These are phyloP conservation scores for Seriola quinqueradiata DNA, from an alignment of 2,113 vertebrate species.

Conservation along the genomic window DNA sequence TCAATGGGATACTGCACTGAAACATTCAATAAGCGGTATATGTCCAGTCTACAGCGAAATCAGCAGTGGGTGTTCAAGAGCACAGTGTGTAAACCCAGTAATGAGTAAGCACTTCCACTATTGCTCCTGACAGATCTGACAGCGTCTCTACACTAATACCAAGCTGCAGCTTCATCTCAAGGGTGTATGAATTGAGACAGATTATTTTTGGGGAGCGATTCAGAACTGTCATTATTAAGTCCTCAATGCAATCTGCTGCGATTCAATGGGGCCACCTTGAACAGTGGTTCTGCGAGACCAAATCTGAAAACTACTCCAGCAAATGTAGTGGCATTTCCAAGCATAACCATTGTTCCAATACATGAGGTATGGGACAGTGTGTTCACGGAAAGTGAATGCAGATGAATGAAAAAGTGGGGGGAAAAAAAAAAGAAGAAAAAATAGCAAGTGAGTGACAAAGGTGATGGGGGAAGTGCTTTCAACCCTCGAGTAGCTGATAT, in stretches of 20 bases:
- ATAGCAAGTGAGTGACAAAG: conserved; percentile 28
- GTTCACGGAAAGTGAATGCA: neutral
- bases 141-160: conserved; percentile 62
- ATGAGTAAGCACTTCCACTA: conserved; percentile 75
- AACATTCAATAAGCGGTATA: conserved; percentile 40
- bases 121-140: conserved; percentile 73
- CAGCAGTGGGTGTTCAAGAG: conserved; percentile 42
- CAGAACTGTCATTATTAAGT: conserved; percentile 68
- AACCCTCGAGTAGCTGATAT: conserved; percentile 49
- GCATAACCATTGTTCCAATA: neutral
- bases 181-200: conserved; percentile 71
- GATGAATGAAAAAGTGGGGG: neutral
- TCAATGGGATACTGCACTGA: conserved; percentile 21
- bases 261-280: conserved; percentile 30
- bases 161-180: conserved; percentile 66
- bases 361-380: neutral
- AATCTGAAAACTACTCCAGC: conserved; percentile 9
- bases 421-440: conserved; percentile 8
- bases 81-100: conserved; percentile 56
- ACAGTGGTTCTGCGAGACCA: conserved; percentile 25
- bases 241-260: conserved; percentile 61
- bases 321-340: conserved; percentile 14
- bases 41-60: conserved; percentile 53
- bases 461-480: conserved; percentile 37
- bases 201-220: conserved; percentile 72